A percentile compares a stretch with the other conserved stretches of the same genome.
Conservation (phyloP, 2,888 invertebrate species). For the Meteorus colon region DNA sequence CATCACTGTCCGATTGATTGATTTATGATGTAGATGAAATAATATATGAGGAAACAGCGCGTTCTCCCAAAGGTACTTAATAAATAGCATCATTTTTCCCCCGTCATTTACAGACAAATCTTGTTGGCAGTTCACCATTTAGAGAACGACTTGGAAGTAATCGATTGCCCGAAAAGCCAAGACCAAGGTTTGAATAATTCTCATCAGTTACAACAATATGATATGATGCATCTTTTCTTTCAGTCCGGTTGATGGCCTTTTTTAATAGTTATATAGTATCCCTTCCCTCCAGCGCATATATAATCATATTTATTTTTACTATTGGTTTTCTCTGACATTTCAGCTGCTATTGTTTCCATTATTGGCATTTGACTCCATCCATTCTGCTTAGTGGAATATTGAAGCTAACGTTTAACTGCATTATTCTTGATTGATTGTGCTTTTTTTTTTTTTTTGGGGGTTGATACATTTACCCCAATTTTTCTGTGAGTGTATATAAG, state of each 20-base stretch:
- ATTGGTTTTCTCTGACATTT: conserved; percentile 4
- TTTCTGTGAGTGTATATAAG: neutral
- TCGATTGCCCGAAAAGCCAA: conserved; percentile 85
- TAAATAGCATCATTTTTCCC: conserved; percentile 51
- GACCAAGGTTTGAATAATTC: conserved; percentile 83
- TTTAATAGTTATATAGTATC: no score
- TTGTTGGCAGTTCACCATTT: conserved; percentile 85
- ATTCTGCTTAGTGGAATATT: neutral
- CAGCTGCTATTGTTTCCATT: neutral
- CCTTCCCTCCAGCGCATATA: conserved; percentile 8
- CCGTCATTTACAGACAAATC: conserved; percentile 76
- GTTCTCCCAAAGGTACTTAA: neutral
- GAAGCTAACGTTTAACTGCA: neutral
- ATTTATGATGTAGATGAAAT: neutral
- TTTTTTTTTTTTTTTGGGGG: conserved; percentile 54
- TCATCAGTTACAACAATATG: conserved; percentile 44
- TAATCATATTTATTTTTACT: conserved; percentile 25
- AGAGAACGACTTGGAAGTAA: conserved; percentile 93
- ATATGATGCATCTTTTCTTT: conserved; percentile 1
- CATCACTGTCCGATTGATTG: neutral
- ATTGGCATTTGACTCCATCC: neutral
- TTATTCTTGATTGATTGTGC: conserved; percentile 46
- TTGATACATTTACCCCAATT: neutral
- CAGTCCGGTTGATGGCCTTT: neutral
- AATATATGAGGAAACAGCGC: neutral